Percentiles rank a stretch among this genome's conserved stretches.
These are phyloP conservation scores for Allobates femoralis DNA, from an alignment of 2,797 vertebrate species.

Conservation along the genomic window DNA sequence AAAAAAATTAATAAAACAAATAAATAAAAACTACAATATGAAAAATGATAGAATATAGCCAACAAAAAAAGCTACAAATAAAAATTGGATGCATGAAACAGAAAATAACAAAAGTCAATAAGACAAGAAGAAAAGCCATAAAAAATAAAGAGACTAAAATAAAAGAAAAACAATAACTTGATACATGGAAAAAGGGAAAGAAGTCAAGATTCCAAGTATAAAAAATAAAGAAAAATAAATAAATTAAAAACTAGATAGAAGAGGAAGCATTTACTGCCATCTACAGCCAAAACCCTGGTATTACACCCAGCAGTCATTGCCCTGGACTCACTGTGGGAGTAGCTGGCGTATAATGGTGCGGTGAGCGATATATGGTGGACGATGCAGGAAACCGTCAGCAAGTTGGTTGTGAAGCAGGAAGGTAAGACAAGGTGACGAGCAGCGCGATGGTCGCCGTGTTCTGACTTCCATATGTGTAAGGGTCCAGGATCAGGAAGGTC, in stretches of 20 bases:
- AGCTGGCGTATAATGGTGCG: constrained; percentile 5
- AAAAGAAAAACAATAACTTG: too few relatives aligned
- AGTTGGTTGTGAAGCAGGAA: neutral
- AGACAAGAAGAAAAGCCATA: too few relatives aligned
- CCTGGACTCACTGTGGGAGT: constrained; percentile 40
- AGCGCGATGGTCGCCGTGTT: neutral
- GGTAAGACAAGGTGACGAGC: constrained; percentile 21
- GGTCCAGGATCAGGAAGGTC: neutral
- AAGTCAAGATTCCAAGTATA: neutral
- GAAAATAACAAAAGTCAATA: too few relatives aligned
- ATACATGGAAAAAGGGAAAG: neutral
- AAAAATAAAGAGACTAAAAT: neutral
- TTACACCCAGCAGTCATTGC: neutral
- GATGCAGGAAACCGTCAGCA: constrained; percentile 11
- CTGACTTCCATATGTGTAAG: constrained; percentile 40
- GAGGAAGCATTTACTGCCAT: constrained; percentile 8
- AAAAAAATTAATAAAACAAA: too few relatives aligned
- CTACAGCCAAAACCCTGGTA: constrained; percentile 15
- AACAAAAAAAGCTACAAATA: too few relatives aligned
- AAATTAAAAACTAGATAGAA: neutral
- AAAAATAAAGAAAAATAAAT: neutral
- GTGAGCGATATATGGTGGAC: constrained; percentile 34
- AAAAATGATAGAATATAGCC: too few relatives aligned
- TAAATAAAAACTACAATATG: too few relatives aligned
- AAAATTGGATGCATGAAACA: neutral